Base-by-base conservation (phyloP, 2,113 vertebrate genomes). In the Pachyramphus minor region DNA sequence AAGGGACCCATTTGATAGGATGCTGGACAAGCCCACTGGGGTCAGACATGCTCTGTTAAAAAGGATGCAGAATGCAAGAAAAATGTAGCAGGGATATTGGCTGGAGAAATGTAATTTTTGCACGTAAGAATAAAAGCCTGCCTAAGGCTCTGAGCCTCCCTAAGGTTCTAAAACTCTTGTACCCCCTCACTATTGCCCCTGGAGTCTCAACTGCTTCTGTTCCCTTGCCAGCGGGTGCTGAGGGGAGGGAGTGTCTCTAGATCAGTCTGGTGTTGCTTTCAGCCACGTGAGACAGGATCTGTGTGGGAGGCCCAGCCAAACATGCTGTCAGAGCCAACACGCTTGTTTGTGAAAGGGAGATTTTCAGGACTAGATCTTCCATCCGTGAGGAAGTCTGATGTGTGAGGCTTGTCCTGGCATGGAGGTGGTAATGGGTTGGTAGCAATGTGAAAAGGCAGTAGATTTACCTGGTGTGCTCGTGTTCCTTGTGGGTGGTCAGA, bases 161-260 rank as follows among this genome's bases (percentile, higher is more conserved):
- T 6, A 75, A 75, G 27, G 56, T 25, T 41, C 41, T 16, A 9
- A 12, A 59, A 5, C 17, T 35, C 23, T 5, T 2, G n/a, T 12
- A 24, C 5, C 25, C 37, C 16, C 18, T 21, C 21, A 2, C 7
- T 4, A 0, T 12, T 8, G 12, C 2, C 25, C 42, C 74, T 5
- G 67, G 27, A 9, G 62, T 7, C 20, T 21, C 30, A 37, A 39
- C 31, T 85, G 55, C 42, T 35, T 39, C 59, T 30, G 27, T 27
- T 35, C 4, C 0, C 5, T 35, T 24, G 23, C n/a, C 42, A 2
- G 69, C 71, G 66, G 78, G 84, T 33, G 85, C 80, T 59, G 52
- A 42, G 56, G 71, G 55, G 7, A 21, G 60, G n/a, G 13, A 8
- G 22, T 1, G 30, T 47, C 66, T 20, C 45, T 37, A 47, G 2